Evolutionary conservation across 2,888 invertebrate species (phyloP), one percentile per base, ranked within the genome.

Genomic region (Cryptus viduatorius): DNA sequence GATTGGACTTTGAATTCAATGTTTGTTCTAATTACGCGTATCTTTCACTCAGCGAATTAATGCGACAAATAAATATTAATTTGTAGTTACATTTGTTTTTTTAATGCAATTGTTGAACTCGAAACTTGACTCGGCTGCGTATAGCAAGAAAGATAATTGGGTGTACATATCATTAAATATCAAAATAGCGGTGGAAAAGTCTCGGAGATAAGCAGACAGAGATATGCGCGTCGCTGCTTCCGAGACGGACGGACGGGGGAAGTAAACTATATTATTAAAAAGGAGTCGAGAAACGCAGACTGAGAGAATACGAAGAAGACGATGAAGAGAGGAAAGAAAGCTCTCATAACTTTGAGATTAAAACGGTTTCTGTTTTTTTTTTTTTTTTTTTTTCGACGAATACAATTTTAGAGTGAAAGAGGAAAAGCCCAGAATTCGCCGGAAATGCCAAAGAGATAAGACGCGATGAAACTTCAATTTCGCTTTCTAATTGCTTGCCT

Each of bases 391-490:
- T 24, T 44, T 65, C 53, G 65, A 61, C 24, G 73, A 75, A 68
- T 75, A 69, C 50, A 68, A 73, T 73, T 68, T 59, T 0, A 31
- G 48, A n/a, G 48, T 1, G 42, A 59, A 46, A 56, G 37, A 72
- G 56, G 42, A 59, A 48, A 31, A 19, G 56, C 50, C 8, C 69
- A 50, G 24, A 69, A 65, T 29, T 53, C 42, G 16, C 31, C 37
- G 14, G 16, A 31, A 79, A 71, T 14, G 79, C 37, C 44, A 16
- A 56, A 16, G 69, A 69, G 79, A 75, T 82, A 73, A 78, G 72
- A 67, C 82, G 65, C 82, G 72, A 78, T 75, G 79, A 79, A 83
- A 75, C 56, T 79, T 56, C 53, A 75, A 68, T 83, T 65, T 75
- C 46, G 29, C 46, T 67, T 53, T 75, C 68, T 79, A 79, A 79